Conservation (phyloP, 23 tunicate species). For the Phallusia fumigata region DNA sequence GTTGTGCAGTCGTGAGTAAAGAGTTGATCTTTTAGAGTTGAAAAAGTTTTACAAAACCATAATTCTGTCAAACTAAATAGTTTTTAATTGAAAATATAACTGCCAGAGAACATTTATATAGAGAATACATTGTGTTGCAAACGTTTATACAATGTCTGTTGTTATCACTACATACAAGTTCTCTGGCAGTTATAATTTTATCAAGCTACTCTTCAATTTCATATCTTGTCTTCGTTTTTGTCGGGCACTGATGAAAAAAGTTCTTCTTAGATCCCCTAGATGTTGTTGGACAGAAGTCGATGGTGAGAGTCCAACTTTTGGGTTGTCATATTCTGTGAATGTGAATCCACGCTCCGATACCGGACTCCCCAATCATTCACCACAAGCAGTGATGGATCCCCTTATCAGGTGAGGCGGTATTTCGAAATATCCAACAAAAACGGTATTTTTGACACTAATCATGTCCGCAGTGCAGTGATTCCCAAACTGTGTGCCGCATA, state of each 20-base stretch:
- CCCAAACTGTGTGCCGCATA: no score
- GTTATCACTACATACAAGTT: no score
- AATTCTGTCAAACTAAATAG: neutral
- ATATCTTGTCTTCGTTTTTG: no score
- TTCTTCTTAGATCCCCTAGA: neutral
- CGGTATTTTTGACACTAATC: no score
- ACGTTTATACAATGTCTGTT: neutral
- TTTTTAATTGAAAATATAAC: neutral
- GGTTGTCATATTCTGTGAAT: neutral
- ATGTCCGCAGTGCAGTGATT: no score
- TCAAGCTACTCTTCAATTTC: no score
- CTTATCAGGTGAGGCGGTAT: neutral
- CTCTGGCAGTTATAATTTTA: no score
- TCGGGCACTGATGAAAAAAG: no score
- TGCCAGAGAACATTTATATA: neutral
- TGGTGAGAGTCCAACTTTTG: neutral
- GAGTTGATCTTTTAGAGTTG: no score
- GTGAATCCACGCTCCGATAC: conserved; percentile 3
- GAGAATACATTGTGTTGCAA: no score
- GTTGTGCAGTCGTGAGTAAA: neutral
- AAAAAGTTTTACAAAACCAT: neutral
- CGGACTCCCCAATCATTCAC: neutral
- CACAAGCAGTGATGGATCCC: neutral
- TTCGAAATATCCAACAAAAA: neutral
- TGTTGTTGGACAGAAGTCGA: neutral